A percentile compares a stretch with the other conserved stretches of the same genome.
Conservation (phyloP, 2,888 invertebrate species). For the Invenusta paracnida region DNA sequence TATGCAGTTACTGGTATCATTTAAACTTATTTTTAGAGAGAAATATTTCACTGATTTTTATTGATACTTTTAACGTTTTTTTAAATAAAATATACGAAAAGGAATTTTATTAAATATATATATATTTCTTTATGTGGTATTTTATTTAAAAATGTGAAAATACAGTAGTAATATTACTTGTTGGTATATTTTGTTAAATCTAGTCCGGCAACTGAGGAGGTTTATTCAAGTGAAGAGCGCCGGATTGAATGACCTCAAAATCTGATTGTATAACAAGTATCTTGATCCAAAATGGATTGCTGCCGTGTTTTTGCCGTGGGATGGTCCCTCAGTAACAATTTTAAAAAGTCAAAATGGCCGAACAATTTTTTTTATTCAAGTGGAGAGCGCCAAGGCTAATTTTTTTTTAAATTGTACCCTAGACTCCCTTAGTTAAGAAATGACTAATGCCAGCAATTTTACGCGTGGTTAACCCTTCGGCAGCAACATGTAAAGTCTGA, state of each 20-base stretch:
- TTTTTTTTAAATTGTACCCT: background rate
- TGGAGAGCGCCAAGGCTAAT: background rate
- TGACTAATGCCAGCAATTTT: background rate
- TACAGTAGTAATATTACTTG: too few relatives aligned
- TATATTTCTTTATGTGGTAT: too few relatives aligned
- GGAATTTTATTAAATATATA: too few relatives aligned
- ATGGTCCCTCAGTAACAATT: background rate
- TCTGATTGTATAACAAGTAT: background rate
- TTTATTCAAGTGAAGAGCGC: background rate
- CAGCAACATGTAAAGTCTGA: too few relatives aligned
- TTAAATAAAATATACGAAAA: too few relatives aligned
- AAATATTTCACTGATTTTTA: too few relatives aligned
- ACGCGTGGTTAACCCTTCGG: background rate
- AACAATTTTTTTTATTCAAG: background rate
- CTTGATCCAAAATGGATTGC: background rate
- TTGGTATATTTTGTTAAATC: too few relatives aligned
- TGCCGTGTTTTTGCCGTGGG: background rate
- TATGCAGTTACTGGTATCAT: too few relatives aligned
- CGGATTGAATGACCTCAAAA: background rate
- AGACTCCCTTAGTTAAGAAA: background rate
- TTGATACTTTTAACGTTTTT: too few relatives aligned
- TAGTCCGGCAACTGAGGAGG: too few relatives aligned
- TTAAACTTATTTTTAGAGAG: too few relatives aligned
- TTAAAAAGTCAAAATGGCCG: background rate
- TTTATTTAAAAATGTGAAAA: too few relatives aligned